Base-by-base conservation (phyloP, 2,113 vertebrate genomes). In the Salminus brasiliensis region DNA sequence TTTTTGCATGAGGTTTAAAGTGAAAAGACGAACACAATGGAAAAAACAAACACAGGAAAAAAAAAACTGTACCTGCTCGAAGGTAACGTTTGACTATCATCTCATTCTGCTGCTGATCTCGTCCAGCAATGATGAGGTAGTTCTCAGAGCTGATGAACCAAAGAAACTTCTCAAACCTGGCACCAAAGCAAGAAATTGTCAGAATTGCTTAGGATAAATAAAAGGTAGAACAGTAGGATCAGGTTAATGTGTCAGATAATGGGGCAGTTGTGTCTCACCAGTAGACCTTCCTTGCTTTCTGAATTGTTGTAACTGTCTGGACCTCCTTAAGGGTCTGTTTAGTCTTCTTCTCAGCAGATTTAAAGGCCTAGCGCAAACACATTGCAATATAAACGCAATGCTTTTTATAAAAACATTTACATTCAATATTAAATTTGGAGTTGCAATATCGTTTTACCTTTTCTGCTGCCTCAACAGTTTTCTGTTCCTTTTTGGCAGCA, bases 91-190 rank as follows among this genome's bases (percentile, higher is more conserved):
- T 99, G 16, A 99, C 98, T 1, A 99, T 98, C 79, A 99, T 92
- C 92, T 99, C 98, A 21, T 99, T 99, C 91, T 99, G 98, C 86
- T 99, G 98, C 86, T 99, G 98, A 81, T 99, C 98, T 83, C 97
- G 91, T 60, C 98, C 98, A 73, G 97, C 97, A 53, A 99, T 98
- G 66, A 99, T 83, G 0, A 99, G 94, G 87, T 97, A 99, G 86
- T 99, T 99, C 89, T 99, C 98, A 1, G 97, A 97, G 87, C 96
- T 99, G 83, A 99, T 93, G 91, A 99, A 99, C 98, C 98, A 99
- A 76, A 99, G 88, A 92, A 99, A 99, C 93, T 99, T 99, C 91
- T 99, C 98, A 94, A 99, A 99, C 98, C 98, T 99, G 91, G 7
- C 60, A 85, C 25, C 16, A 32, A 59, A 57, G 34, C 41, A 59